A percentile compares a stretch with the other conserved stretches of the same genome.
phyloP scores from a whole-genome alignment of 2,797 vertebrate genomes.

The Nannoperca obscura region DNA sequence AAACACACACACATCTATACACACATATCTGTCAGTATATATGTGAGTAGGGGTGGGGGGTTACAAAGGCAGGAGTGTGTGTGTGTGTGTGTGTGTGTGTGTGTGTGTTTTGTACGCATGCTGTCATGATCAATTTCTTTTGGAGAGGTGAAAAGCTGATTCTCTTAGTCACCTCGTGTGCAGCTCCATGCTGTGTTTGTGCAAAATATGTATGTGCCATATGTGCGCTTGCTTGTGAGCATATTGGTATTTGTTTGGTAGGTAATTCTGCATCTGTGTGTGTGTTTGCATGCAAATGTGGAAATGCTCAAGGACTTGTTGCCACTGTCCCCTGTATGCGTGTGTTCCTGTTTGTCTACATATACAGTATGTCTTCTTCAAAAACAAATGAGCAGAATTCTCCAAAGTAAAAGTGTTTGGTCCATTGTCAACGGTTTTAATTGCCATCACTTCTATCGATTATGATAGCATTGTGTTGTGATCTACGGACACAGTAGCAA shows the following conservation, averaged over 20 bases:
- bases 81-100: constrained; percentile 24
- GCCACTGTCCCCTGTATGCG: neutral
- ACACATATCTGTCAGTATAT: constrained; percentile 47
- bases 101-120: constrained; percentile 50
- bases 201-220: too few relatives aligned
- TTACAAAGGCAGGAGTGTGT: constrained; percentile 18
- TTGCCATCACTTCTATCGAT: neutral
- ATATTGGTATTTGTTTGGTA: constrained; percentile 36
- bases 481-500: neutral
- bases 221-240: too few relatives aligned
- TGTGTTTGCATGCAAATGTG: constrained; percentile 33
- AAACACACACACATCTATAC: constrained; percentile 16
- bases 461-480: neutral
- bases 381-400: neutral
- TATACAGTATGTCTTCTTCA: neutral
- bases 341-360: constrained; percentile 7
- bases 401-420: neutral
- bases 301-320: neutral
- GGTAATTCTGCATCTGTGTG: constrained; percentile 18
- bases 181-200: neutral
- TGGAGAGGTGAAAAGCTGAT: constrained; percentile 58
- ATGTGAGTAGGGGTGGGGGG: constrained; percentile 26
- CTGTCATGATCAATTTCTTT: constrained; percentile 79
- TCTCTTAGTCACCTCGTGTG: constrained; percentile 37
- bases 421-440: neutral